Base-by-base conservation (phyloP, 2,888 invertebrate species). In the Luperina testacea region DNA sequence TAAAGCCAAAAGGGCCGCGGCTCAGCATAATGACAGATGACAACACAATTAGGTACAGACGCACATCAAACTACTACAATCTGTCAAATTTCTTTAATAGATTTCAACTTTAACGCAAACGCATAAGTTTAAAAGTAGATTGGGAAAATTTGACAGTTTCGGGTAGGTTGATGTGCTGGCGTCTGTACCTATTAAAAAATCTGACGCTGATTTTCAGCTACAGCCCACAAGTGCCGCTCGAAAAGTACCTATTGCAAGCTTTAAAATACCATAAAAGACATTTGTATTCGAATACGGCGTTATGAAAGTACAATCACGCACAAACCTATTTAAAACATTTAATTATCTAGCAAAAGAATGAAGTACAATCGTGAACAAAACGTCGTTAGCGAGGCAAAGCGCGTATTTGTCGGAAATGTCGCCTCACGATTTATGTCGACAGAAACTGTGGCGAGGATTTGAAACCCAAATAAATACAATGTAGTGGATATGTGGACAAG, bases 331-430 rank as follows among this genome's bases (percentile, higher is more conserved):
- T 88, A 65, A 81, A 87, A 85, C 48, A 82, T 80, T 83, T 86
- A 87, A 90, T 90, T 85, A 89, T 84, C 87, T 79, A 82, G 67
- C 71, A 72, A 90, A 85, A 88, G 80, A 87, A 87, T 86, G 51
- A 83, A 84, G 90, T 91, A 92, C 90, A 91, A 88, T 92, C 88
- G 91, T 90, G 92, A 93, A 95, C 95, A 95, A 94, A 95, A 94
- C 91, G 92, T 95, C 94, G 94, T 96, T 95, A 95, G 94, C 88
- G 93, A 87, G 84, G 84, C 84, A 89, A 89, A 88, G 86, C 90
- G 87, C 90, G 89, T 90, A 94, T 95, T 94, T 94, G 96, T 95
- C 95, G 95, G 95, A 96, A 95, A 92, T 89, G 91, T 92, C 91
- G 89, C 85, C 87, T 81, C 88, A 93, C 93, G 94, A 96, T 96